phyloP scores from a whole-genome alignment of 2,797 vertebrate genomes.

The Arrhamphus sclerolepis region DNA sequence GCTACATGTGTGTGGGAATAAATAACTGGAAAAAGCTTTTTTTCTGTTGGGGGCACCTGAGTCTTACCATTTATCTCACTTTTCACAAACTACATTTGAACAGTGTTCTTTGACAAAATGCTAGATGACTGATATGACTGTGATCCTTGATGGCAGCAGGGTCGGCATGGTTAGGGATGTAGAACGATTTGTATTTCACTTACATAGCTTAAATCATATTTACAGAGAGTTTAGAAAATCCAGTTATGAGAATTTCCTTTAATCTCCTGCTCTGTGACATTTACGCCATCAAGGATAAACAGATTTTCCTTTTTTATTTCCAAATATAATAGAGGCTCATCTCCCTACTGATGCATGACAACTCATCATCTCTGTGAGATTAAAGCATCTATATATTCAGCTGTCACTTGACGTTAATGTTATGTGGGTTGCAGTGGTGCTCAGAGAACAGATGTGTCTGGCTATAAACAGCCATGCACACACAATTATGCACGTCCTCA shows the following conservation, averaged over 20 bases:
- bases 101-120: too few relatives aligned
- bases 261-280: conserved; percentile 4
- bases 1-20: too few relatives aligned
- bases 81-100: too few relatives aligned
- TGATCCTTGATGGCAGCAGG: background rate
- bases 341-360: conserved; percentile 19
- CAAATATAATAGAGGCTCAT: conserved; percentile 11
- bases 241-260: conserved; percentile 5
- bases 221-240: conserved; percentile 1
- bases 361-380: conserved; percentile 21
- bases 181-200: background rate
- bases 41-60: too few relatives aligned
- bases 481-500: conserved; percentile 9
- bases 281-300: background rate
- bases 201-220: conserved; percentile 4
- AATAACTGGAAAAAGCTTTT: too few relatives aligned
- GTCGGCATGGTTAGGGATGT: conserved; percentile 5
- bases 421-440: conserved; percentile 12
- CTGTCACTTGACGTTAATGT: conserved; percentile 20
- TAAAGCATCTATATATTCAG: background rate
- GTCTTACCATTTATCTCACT: too few relatives aligned
- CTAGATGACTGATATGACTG: background rate
- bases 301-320: conserved; percentile 1
- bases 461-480: conserved; percentile 27
- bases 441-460: background rate